A percentile compares a stretch with the other conserved stretches of the same genome.
Conservation (phyloP, 1,140 invertebrate species). For the Homalodisca vitripennis region DNA sequence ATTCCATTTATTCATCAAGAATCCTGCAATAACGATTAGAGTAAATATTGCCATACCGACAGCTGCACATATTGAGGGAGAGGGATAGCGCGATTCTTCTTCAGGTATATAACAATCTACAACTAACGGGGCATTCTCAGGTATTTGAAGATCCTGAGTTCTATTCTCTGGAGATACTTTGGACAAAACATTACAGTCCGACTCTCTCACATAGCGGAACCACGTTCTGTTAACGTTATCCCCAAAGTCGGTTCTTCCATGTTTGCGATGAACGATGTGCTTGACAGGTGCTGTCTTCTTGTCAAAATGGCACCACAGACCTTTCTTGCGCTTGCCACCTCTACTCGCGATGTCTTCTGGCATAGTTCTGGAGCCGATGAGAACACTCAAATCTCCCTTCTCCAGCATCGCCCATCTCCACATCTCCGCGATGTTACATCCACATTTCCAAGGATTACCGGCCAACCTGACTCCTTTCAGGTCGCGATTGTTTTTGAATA, state of each 20-base stretch:
- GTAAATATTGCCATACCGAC: no score
- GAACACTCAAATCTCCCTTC: conserved; percentile 61
- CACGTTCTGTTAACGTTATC: conserved; percentile 63
- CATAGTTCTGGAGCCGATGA: conserved; percentile 62
- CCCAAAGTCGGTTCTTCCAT: conserved; percentile 56
- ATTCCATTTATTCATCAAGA: no score
- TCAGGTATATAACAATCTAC: no score
- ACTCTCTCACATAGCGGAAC: conserved; percentile 65
- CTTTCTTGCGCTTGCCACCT: conserved; percentile 61
- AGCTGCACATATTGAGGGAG: no score
- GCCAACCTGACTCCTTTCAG: conserved; percentile 60
- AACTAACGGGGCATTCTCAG: no score
- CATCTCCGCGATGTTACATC: conserved; percentile 66
- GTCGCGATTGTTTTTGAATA: conserved; percentile 56
- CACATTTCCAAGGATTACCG: conserved; percentile 68
- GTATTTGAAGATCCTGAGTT: background rate
- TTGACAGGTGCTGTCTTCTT: conserved; percentile 54
- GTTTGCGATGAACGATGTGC: conserved; percentile 52
- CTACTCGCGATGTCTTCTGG: conserved; percentile 55
- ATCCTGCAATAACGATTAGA: no score
- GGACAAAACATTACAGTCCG: conserved; percentile 55
- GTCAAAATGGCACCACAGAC: conserved; percentile 64
- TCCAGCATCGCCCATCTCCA: conserved; percentile 68
- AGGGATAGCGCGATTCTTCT: no score
- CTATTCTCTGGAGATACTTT: background rate